Base-by-base conservation (phyloP, 2,888 invertebrate species). In the Coronaproctus castanopsis region DNA sequence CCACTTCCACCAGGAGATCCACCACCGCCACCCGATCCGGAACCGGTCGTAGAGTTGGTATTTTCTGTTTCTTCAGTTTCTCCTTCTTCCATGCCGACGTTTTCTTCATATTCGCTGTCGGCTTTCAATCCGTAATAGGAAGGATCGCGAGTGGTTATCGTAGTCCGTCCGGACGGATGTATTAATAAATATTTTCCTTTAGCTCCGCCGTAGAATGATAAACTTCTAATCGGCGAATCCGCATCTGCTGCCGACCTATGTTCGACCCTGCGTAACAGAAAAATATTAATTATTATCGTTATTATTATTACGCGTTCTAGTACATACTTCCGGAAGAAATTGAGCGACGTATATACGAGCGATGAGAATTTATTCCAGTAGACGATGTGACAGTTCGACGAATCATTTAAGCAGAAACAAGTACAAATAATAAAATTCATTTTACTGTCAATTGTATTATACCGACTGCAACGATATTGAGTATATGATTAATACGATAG, bases 141-240 rank as follows among this genome's bases (percentile, higher is more conserved):
- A 14, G 65, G 62, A 48, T 62, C 63, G 60, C 61, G 63, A 24
- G 61, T 60, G 36, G 61, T 61, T n/a, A 64, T 63, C 2, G 63
- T 62, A 19, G 64, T 64, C 54, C 60, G 61, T 1, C 67, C 68
- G 3, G 65, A 63, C 5, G 66, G 66, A 52, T 66, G 64, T 21
- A 67, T 65, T 52, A 67, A 57, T 21, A 68, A 71, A 58, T 80
- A 78, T 70, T 83, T 81, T 0, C 85, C 85, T 67, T 79, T 80
- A 1, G 78, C 80, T 24, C 83, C 84, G 1, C 85, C 85, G 67
- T 85, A 85, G 70, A 80, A 85, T 18, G 83, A 80, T 51, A 82
- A 51, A 10, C 62, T 63, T 57, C 62, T 57, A 0, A 65, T 62
- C 55, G 62, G 62, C 50, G 59, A 57, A 14, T 58, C 61, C 2